phyloP scores from a whole-genome alignment of 2,888 invertebrate genomes.

The Cynaeus angustus region DNA sequence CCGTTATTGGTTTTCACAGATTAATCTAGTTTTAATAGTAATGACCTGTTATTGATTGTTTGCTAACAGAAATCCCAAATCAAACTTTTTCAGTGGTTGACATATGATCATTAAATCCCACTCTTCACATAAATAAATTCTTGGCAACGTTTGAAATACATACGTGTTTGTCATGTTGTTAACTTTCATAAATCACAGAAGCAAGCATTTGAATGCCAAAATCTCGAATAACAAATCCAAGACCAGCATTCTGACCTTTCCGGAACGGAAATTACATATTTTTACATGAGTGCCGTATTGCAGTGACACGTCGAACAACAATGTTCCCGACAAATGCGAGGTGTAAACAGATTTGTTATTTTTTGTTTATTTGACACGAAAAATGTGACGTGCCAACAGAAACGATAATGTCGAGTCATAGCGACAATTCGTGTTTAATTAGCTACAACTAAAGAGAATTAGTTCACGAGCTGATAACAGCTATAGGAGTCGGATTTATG shows the following conservation, averaged over 20 bases:
- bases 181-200: neutral
- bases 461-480: neutral
- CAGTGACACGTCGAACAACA: conserved; percentile 23
- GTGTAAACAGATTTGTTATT: conserved; percentile 11
- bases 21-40: too few relatives aligned
- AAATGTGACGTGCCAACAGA: neutral
- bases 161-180: neutral
- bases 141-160: neutral
- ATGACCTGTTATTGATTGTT: too few relatives aligned
- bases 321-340: conserved; percentile 8
- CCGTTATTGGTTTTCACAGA: neutral
- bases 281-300: conserved; percentile 15
- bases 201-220: conserved; percentile 1
- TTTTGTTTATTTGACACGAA: neutral
- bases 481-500: neutral
- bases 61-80: too few relatives aligned
- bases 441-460: neutral
- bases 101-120: neutral
- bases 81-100: too few relatives aligned
- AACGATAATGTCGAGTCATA: neutral
- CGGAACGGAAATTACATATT: conserved; percentile 26
- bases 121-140: neutral
- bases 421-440: neutral
- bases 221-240: conserved; percentile 13
- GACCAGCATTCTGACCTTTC: neutral